A percentile compares a stretch with the other conserved stretches of the same genome.
Evolutionary conservation across 1,140 invertebrate genomes (phyloP).

Genomic region (Ptiloglossa arizonensis): DNA sequence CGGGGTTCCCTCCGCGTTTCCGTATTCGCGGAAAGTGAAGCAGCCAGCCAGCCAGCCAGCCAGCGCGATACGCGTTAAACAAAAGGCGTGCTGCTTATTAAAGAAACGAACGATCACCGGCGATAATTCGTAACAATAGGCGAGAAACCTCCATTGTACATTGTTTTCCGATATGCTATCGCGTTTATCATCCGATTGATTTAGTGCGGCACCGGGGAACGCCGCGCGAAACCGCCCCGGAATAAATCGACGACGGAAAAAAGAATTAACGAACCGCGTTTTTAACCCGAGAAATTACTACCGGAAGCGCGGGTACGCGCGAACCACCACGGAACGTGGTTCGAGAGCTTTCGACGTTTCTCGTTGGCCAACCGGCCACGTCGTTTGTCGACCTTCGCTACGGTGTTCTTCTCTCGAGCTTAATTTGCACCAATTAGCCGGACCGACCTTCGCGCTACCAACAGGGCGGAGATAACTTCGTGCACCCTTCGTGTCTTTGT

Average conservation of each 20-base stretch:
- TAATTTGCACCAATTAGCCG: constrained; percentile 16
- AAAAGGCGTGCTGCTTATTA: constrained; percentile 43
- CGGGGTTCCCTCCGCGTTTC: constrained; percentile 15
- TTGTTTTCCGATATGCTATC: constrained; percentile 43
- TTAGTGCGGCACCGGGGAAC: constrained; percentile 6
- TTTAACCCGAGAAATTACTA: neutral
- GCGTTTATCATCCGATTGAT: constrained; percentile 42
- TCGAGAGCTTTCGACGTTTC: neutral
- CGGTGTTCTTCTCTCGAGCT: neutral
- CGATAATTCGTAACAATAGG: constrained; percentile 50
- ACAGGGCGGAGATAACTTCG: too few species aligned
- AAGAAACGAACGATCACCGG: constrained; percentile 45
- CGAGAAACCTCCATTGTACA: constrained; percentile 47
- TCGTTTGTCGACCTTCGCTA: constrained; percentile 21
- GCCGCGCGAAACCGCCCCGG: neutral
- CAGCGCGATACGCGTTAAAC: constrained; percentile 25
- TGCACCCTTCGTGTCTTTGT: too few species aligned
- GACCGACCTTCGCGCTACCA: too few species aligned
- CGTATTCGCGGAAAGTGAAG: constrained; percentile 27
- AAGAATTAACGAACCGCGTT: neutral
- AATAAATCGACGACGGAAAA: constrained; percentile 11
- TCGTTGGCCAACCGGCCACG: constrained; percentile 21
- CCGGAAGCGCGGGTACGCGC: constrained; percentile 17
- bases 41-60: neutral
- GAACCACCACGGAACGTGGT: neutral